Evolutionary conservation across 2,888 invertebrate species (phyloP).

Genomic region (Drosophila pegasa): DNA sequence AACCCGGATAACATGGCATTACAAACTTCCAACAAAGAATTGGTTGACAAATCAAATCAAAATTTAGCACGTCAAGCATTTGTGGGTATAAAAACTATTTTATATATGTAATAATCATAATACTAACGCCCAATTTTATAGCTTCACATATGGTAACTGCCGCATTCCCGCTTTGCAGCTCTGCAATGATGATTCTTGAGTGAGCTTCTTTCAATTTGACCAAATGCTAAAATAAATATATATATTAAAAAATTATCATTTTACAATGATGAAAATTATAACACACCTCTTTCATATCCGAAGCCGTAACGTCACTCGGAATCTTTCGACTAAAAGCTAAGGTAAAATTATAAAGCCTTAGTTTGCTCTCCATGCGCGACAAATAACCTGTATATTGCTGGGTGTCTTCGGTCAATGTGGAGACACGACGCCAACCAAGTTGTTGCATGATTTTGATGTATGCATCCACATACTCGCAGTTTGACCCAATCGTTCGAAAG

Average conservation of each 20-base stretch:
- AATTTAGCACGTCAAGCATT: too few species aligned
- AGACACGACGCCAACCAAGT: slow-evolving; percentile 89
- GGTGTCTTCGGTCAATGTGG: slow-evolving; percentile 91
- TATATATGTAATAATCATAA: too few species aligned
- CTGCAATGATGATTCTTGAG: slow-evolving; percentile 92
- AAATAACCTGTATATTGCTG: slow-evolving; percentile 92
- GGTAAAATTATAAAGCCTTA: slow-evolving; percentile 87
- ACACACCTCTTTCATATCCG: slow-evolving; percentile 48
- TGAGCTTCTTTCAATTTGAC: slow-evolving; percentile 88
- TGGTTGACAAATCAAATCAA: too few species aligned
- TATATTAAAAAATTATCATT: neutral
- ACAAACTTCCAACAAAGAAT: too few species aligned
- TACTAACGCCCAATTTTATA: slow-evolving; percentile 74
- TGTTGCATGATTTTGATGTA: slow-evolving; percentile 87
- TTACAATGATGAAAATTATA: too few species aligned
- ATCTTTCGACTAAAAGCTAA: slow-evolving; percentile 90
- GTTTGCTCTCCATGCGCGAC: slow-evolving; percentile 88
- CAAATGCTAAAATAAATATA: slow-evolving; percentile 86
- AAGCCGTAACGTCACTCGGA: slow-evolving; percentile 84
- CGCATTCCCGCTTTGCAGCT: slow-evolving; percentile 90
- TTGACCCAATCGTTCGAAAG: slow-evolving; percentile 92
- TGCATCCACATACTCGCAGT: slow-evolving; percentile 87
- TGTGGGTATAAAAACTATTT: too few species aligned
- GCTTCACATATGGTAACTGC: slow-evolving; percentile 94
- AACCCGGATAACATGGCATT: too few species aligned